These are phyloP conservation scores for Agonopterix subpropinquella DNA, from an alignment of 2,888 invertebrate genomes.

Conservation along the genomic window DNA sequence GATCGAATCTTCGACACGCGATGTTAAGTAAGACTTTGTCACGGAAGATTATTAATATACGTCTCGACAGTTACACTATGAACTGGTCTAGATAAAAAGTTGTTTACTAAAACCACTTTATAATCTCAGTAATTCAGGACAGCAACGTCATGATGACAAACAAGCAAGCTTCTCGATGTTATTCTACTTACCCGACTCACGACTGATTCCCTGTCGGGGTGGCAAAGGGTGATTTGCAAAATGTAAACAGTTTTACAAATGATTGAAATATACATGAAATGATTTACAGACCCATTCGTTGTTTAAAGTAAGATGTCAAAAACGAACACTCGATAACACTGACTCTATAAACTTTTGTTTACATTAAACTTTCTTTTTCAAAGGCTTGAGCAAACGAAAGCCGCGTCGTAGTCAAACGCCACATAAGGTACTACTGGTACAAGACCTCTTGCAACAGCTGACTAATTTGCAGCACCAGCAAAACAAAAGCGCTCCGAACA, in stretches of 20 bases:
- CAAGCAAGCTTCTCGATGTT: no score
- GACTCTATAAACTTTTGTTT: neutral
- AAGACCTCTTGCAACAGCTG: slow-evolving; percentile 53
- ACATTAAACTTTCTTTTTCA: neutral
- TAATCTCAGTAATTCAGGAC: no score
- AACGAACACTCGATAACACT: neutral
- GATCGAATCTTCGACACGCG: slow-evolving; percentile 38
- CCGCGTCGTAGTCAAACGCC: slow-evolving; percentile 33
- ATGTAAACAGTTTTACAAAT: no score
- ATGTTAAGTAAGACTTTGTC: slow-evolving; percentile 24
- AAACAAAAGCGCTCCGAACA: slow-evolving; percentile 44
- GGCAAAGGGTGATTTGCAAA: no score
- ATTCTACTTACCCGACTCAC: no score
- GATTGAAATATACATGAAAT: slow-evolving; percentile 3
- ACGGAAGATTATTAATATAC: slow-evolving; percentile 12
- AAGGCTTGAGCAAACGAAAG: neutral
- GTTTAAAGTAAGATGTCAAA: neutral
- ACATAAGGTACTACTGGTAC: slow-evolving; percentile 47
- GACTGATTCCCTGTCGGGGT: no score
- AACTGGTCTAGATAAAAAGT: no score
- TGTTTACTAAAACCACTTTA: no score
- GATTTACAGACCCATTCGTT: slow-evolving; percentile 1
- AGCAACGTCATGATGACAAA: no score
- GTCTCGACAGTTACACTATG: no score
- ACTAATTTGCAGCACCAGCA: slow-evolving; percentile 63